A percentile compares a stretch with the other conserved stretches of the same genome.
These are phyloP conservation scores for Aphelinus certus DNA, from an alignment of 1,140 invertebrate genomes.

Conservation along the genomic window DNA sequence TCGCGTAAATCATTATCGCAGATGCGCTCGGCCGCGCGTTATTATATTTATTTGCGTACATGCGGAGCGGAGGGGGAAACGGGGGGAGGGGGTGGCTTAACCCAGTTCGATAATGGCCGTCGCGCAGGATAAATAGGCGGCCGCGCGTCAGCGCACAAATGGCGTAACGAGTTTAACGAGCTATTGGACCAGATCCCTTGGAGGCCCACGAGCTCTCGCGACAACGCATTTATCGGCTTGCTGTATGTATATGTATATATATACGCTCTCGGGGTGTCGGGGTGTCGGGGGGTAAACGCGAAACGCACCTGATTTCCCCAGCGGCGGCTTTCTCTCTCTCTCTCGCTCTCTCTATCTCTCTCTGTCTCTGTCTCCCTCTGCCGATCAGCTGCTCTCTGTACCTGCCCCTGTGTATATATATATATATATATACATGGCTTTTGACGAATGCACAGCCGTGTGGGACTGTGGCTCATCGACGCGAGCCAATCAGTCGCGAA, in stretches of 20 bases:
- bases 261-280: not conserved
- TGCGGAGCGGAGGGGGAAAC: too few relatives aligned
- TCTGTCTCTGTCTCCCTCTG: not conserved
- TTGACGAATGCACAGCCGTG: too few relatives aligned
- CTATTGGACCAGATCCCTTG: conserved; percentile 30
- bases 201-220: conserved; percentile 21
- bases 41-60: too few relatives aligned
- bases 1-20: too few relatives aligned
- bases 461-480: too few relatives aligned
- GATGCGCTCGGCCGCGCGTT: too few relatives aligned
- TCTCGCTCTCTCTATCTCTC: not conserved
- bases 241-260: not conserved
- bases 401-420: not conserved
- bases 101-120: too few relatives aligned
- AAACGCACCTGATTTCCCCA: conserved; percentile 54
- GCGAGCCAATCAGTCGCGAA: too few relatives aligned
- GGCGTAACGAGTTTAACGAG: conserved; percentile 25
- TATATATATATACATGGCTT: not conserved
- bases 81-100: too few relatives aligned
- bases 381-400: not conserved
- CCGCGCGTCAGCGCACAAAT: conserved; percentile 1
- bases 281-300: conserved; percentile 10
- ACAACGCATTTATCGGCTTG: conserved; percentile 48
- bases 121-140: too few relatives aligned
- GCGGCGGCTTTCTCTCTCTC: conserved; percentile 43